phyloP scores from a whole-genome alignment of 1,140 invertebrate genomes.

The Contarinia nasturtii region DNA sequence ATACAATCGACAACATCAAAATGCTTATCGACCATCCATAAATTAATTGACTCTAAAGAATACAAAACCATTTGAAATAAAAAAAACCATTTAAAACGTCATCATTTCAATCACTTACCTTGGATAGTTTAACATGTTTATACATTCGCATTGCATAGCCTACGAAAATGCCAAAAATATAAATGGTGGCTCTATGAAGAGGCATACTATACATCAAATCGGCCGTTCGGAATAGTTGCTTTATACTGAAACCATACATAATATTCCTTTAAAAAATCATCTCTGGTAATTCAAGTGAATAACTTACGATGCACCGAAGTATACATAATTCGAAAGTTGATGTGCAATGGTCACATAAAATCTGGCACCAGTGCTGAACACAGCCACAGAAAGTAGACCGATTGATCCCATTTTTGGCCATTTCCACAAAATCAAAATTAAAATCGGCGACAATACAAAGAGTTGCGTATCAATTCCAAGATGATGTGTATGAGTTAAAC shows the following conservation, averaged over 20 bases:
- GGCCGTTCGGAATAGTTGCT: conserved; percentile 46
- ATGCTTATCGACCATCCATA: conserved; percentile 33
- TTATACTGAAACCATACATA: conserved; percentile 36
- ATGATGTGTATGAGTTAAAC: conserved; percentile 50
- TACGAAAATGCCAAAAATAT: conserved; percentile 45
- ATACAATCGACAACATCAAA: conserved; percentile 29
- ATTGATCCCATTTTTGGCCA: conserved; percentile 30
- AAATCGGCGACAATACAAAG: conserved; percentile 47
- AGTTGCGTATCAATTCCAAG: conserved; percentile 72
- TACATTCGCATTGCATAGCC: conserved; percentile 36
- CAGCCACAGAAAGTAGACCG: conserved; percentile 25
- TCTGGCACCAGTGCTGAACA: conserved; percentile 34
- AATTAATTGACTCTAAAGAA: conserved; percentile 28
- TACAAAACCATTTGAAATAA: no score
- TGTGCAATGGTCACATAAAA: conserved; percentile 35
- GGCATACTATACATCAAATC: conserved; percentile 51
- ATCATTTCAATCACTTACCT: no score
- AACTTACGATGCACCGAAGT: conserved; percentile 46
- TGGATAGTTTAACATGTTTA: conserved; percentile 18
- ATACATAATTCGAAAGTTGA: conserved; percentile 39
- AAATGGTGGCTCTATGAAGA: conserved; percentile 44
- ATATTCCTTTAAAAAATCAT: no score
- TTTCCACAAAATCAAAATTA: conserved; percentile 41
- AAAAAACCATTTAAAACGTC: no score
- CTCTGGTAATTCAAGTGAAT: no score